phyloP scores from a whole-genome alignment of 2,888 invertebrate species.

The Coelinius sp. region DNA sequence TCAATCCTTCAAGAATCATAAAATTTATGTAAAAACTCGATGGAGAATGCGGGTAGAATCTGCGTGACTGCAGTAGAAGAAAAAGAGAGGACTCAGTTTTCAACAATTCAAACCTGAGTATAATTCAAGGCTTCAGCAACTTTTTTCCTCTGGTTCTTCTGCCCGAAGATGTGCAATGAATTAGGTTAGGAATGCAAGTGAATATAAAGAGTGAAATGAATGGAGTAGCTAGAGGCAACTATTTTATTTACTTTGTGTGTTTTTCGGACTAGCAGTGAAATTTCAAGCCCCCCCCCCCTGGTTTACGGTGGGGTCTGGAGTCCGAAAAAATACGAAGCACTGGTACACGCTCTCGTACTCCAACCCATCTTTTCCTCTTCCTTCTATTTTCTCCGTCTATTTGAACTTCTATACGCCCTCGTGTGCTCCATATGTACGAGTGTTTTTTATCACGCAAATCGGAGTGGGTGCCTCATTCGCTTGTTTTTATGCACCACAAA shows the following conservation, averaged over 20 bases:
- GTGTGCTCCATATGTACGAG: neutral
- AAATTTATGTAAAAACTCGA: neutral
- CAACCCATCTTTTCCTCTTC: neutral
- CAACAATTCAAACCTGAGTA: constrained; percentile 21
- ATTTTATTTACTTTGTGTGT: neutral
- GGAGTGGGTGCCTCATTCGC: neutral
- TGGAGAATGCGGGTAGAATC: neutral
- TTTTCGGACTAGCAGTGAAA: neutral
- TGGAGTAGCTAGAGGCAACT: neutral
- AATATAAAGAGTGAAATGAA: constrained; percentile 6
- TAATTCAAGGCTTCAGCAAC: constrained; percentile 17
- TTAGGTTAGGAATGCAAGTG: constrained; percentile 11
- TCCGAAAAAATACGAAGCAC: neutral
- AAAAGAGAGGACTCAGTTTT: neutral
- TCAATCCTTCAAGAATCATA: neutral
- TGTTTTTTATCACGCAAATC: neutral
- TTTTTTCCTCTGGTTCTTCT: neutral
- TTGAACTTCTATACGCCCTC: neutral
- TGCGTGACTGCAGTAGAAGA: neutral
- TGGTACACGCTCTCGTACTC: neutral
- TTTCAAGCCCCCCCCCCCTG: neutral
- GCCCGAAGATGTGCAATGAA: constrained; percentile 13
- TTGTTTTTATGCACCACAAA: neutral
- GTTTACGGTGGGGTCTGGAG: neutral
- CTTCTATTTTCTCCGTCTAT: neutral